Evolutionary conservation across 2,888 invertebrate species (phyloP).

Genomic region (Euclidia mi): DNA sequence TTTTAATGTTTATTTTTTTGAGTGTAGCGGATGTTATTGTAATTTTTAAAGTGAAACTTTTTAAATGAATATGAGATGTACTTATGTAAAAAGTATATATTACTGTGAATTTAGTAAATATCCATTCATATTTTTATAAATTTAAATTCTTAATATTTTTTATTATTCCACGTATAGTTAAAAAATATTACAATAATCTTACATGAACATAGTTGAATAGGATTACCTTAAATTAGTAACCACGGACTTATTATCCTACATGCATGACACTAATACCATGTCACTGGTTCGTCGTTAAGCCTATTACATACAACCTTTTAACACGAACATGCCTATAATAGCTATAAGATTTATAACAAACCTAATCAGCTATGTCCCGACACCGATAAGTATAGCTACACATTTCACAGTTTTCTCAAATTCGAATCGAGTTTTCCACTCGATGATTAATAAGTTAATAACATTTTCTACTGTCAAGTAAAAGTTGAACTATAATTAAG

Average conservation of each 20-base stretch:
- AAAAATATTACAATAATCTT: too few relatives aligned
- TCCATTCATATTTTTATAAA: constrained; percentile 3
- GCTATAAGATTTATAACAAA: too few relatives aligned
- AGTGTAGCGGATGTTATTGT: not conserved
- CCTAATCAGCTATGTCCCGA: too few relatives aligned
- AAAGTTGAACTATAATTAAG: constrained; percentile 51
- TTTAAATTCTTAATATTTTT: not conserved
- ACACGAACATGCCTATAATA: not conserved
- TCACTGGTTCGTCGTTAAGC: constrained; percentile 29
- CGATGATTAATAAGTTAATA: constrained; percentile 21
- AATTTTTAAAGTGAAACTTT: constrained; percentile 8
- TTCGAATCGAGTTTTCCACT: too few relatives aligned
- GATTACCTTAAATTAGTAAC: not conserved
- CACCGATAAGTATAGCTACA: too few relatives aligned
- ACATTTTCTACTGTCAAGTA: constrained; percentile 39
- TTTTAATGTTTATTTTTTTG: not conserved
- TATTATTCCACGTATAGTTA: too few relatives aligned
- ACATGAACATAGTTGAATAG: not conserved
- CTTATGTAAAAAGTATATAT: too few relatives aligned
- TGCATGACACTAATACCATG: constrained; percentile 37
- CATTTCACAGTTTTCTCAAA: too few relatives aligned
- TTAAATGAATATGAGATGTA: too few relatives aligned
- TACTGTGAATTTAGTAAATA: not conserved
- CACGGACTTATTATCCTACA: not conserved
- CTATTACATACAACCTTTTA: constrained; percentile 1